Evolutionary conservation across 2,797 vertebrate genomes (phyloP).

Genomic region (Eleutherodactylus coqui): DNA sequence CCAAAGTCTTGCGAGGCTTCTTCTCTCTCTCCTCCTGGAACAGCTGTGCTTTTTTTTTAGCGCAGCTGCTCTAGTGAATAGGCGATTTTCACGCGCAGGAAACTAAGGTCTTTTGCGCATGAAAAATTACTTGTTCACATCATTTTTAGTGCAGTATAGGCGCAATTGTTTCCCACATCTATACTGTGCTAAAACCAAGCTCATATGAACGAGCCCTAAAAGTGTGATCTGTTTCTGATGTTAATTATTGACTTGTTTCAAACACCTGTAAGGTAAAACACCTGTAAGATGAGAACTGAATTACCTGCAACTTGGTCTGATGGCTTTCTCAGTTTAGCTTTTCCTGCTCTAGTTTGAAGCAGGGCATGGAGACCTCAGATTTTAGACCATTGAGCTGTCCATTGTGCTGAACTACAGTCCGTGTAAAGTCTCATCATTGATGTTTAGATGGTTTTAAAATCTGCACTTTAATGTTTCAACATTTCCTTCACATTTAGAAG

Average conservation of each 20-base stretch:
- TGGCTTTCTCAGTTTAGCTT: background rate
- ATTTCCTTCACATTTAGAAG: background rate
- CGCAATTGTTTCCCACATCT: too few species aligned
- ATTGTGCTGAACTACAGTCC: background rate
- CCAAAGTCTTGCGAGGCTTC: too few species aligned
- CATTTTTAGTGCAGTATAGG: too few species aligned
- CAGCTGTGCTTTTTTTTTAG: too few species aligned
- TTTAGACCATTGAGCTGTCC: background rate
- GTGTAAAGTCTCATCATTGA: background rate
- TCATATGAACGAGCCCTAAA: too few species aligned
- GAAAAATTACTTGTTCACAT: too few species aligned
- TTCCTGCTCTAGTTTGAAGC: background rate
- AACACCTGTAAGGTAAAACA: background rate
- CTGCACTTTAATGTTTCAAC: background rate
- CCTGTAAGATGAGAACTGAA: background rate
- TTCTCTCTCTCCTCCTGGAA: too few species aligned
- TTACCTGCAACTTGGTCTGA: background rate
- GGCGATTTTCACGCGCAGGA: too few species aligned
- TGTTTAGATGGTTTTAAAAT: background rate
- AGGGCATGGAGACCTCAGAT: background rate
- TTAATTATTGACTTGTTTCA: background rate
- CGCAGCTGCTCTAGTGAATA: too few species aligned
- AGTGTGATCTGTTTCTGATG: background rate
- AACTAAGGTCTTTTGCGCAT: too few species aligned
- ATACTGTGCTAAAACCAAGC: too few species aligned